Evolutionary conservation across 2,888 invertebrate genomes (phyloP).

Genomic region (Agrypnus murinus): DNA sequence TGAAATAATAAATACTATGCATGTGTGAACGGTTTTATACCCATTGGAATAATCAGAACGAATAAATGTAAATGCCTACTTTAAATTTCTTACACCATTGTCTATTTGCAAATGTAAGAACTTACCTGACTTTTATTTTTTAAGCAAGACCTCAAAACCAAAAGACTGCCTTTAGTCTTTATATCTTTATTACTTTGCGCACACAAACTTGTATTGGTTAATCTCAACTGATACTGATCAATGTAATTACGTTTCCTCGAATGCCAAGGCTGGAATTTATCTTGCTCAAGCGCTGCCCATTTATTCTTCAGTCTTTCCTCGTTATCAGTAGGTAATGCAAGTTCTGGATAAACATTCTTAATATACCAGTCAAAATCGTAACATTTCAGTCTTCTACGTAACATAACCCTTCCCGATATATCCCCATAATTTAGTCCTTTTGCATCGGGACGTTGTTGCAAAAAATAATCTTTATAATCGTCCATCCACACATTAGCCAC

Average conservation of each 20-base stretch:
- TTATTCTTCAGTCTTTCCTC: slow-evolving; percentile 75
- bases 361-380: slow-evolving; percentile 92
- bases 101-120: no score
- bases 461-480: slow-evolving; percentile 89
- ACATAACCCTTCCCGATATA: slow-evolving; percentile 80
- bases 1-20: no score
- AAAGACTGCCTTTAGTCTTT: slow-evolving; percentile 84
- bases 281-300: slow-evolving; percentile 77
- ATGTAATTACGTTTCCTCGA: slow-evolving; percentile 85
- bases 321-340: slow-evolving; percentile 78
- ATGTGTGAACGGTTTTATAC: no score
- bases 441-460: slow-evolving; percentile 79
- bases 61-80: no score
- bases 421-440: slow-evolving; percentile 83
- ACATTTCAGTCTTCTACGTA: slow-evolving; percentile 86
- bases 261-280: slow-evolving; percentile 88
- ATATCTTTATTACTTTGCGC: slow-evolving; percentile 85
- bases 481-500: slow-evolving; percentile 99
- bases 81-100: no score
- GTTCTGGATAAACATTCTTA: slow-evolving; percentile 87
- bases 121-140: slow-evolving; percentile 82
- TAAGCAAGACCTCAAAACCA: slow-evolving; percentile 83
- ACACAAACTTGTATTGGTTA: slow-evolving; percentile 84
- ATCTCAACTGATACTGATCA: slow-evolving; percentile 82
- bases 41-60: no score